phyloP scores from a whole-genome alignment of 2,113 vertebrate genomes.

The Rhinolophus sinicus region DNA sequence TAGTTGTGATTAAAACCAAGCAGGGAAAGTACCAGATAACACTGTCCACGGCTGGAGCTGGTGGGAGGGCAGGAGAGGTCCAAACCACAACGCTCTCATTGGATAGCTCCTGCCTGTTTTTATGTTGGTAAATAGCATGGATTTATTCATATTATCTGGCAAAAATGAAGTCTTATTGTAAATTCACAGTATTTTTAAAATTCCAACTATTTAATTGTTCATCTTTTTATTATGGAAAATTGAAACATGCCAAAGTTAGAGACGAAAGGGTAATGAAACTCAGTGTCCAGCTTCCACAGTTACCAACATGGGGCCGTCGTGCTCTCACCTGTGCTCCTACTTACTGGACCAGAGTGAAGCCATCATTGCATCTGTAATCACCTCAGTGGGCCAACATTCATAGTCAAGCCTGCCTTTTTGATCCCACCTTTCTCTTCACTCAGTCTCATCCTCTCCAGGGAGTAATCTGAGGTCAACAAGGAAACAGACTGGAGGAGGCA shows the following conservation, averaged over 20 bases:
- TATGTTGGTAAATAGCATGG: neutral
- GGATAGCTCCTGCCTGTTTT: neutral
- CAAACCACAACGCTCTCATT: neutral
- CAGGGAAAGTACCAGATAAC: neutral
- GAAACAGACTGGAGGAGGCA: neutral
- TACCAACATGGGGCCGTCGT: accelerated
- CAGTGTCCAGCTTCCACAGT: neutral
- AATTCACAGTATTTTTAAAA: constrained; percentile 28
- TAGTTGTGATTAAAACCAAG: neutral
- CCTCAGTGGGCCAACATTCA: accelerated
- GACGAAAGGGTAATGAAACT: neutral
- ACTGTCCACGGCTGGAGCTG: neutral
- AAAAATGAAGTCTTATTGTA: neutral
- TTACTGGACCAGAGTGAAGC: neutral
- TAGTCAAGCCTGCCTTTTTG: neutral
- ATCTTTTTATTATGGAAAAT: neutral
- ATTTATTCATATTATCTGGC: neutral
- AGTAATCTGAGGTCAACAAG: neutral
- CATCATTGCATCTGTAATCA: neutral
- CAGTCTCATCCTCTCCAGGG: neutral
- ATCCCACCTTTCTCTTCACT: neutral
- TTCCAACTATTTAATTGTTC: neutral
- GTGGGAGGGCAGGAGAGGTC: neutral
- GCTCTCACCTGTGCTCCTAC: accelerated
- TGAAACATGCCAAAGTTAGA: neutral